Conservation (phyloP, 2,888 invertebrate species). For the Netelia inedita region DNA sequence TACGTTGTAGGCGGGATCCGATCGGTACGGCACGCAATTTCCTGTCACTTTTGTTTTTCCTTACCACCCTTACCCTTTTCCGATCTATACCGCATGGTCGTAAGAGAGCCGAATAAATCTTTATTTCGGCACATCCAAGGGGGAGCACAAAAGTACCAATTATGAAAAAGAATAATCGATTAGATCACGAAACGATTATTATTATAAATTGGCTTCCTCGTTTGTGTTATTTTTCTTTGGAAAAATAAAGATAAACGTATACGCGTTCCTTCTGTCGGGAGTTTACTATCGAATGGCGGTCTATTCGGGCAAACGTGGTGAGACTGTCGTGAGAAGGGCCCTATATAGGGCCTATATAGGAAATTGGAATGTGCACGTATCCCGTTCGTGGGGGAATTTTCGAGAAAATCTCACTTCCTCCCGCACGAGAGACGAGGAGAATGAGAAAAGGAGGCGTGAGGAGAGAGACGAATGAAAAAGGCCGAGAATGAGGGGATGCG, state of each 20-base stretch:
- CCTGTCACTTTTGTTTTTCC: slow-evolving; percentile 26
- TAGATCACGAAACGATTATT: neutral
- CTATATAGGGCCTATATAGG: slow-evolving; percentile 40
- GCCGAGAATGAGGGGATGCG: slow-evolving; percentile 46
- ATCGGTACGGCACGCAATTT: slow-evolving; percentile 52
- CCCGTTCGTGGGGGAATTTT: slow-evolving; percentile 69
- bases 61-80: neutral
- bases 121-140: neutral
- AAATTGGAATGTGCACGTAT: slow-evolving; percentile 66
- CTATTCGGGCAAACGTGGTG: slow-evolving; percentile 29
- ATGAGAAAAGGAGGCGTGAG: slow-evolving; percentile 52
- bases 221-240: neutral
- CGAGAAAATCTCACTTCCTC: slow-evolving; percentile 69
- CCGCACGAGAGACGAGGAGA: slow-evolving; percentile 67
- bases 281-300: neutral
- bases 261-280: neutral
- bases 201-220: neutral
- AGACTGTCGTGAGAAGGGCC: slow-evolving; percentile 63
- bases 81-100: neutral
- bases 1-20: slow-evolving; percentile 32
- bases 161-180: neutral
- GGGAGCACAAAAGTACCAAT: neutral
- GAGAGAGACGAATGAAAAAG: slow-evolving; percentile 16
- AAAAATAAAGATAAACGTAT: neutral
- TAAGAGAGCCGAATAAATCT: neutral